Evolutionary conservation across 2,888 invertebrate species (phyloP).

Genomic region (Eilema depressum): DNA sequence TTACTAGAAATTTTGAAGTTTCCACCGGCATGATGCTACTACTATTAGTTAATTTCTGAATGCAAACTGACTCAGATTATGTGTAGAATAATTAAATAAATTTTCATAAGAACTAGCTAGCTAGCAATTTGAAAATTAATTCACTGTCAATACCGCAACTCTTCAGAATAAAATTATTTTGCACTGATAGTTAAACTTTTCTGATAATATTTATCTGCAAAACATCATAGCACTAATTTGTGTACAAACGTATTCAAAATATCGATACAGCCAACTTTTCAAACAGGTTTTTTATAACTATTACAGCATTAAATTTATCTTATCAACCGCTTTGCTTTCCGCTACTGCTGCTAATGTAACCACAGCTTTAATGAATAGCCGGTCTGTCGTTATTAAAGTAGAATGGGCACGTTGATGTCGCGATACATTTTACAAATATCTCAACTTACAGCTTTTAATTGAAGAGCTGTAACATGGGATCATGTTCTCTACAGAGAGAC

Average conservation of each 20-base stretch:
- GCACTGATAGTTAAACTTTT: neutral
- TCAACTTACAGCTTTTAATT: constrained; percentile 11
- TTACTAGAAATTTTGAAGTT: neutral
- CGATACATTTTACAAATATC: constrained; percentile 42
- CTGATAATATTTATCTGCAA: neutral
- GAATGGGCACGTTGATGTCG: constrained; percentile 16
- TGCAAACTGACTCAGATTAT: neutral
- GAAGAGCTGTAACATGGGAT: neutral
- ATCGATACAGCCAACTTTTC: neutral
- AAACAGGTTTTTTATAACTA: neutral
- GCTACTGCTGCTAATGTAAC: constrained; percentile 23
- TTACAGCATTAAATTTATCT: neutral
- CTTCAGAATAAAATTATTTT: neutral
- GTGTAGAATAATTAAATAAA: neutral
- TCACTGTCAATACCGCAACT: no score
- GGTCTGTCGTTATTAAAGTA: constrained; percentile 36
- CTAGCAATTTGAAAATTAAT: neutral
- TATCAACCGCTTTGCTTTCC: constrained; percentile 16
- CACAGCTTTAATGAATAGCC: constrained; percentile 28
- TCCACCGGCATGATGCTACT: neutral
- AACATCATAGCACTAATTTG: neutral
- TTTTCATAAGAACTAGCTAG: neutral
- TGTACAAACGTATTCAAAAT: neutral
- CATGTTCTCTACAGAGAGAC: no score
- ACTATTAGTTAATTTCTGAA: neutral